Base-by-base conservation (phyloP, 2,888 invertebrate genomes). In the Sympetrum striolatum region DNA sequence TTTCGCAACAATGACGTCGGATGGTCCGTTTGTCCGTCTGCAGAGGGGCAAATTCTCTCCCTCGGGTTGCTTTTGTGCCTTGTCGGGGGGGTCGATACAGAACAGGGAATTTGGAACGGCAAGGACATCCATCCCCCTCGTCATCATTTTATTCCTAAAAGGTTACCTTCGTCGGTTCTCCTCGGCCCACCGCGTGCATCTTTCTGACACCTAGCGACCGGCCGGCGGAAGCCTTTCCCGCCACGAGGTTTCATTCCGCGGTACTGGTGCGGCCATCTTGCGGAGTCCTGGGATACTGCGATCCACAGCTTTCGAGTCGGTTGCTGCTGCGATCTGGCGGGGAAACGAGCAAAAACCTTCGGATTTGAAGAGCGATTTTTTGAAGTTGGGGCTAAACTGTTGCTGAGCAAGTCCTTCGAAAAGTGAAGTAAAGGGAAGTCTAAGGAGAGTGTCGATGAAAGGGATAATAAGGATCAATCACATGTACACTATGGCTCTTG, bases 111-210 rank as follows among this genome's bases (percentile, higher is more conserved):
- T 86, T 86, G 58, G 86, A 86, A 86, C 64, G 86, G 86, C 86
- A 86, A 86, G 86, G 86, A 86, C 86, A 86, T 86, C 86, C 86
- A 60, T 60, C 86, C 82, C 82, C 82, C 31, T 82, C 53, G 86
- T 39, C 86, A 64, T 86, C 64, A 86, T 86, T 86, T 86, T 86
- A 86, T 86, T 86, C 37, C 86, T 48, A 86, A 86, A 86, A 86
- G 86, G 86, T 86, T 86, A 64, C 86, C 86, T 86, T 86, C 86
- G 86, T n/a, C 86, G 60, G 31, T 58, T 82, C 73, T 73, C 48
- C 86, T 86, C 22, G 37, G 60, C 86, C 12, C 58, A 53, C 82
- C 35, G 86, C 86, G 22, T 64, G 86, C 86, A 86, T 86, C 86
- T 60, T 60, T 60, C 58, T 53, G 86, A 37, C 86, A 86, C 86